These are phyloP conservation scores for Diuraphis noxia DNA, from an alignment of 1,140 invertebrate species.

Conservation along the genomic window DNA sequence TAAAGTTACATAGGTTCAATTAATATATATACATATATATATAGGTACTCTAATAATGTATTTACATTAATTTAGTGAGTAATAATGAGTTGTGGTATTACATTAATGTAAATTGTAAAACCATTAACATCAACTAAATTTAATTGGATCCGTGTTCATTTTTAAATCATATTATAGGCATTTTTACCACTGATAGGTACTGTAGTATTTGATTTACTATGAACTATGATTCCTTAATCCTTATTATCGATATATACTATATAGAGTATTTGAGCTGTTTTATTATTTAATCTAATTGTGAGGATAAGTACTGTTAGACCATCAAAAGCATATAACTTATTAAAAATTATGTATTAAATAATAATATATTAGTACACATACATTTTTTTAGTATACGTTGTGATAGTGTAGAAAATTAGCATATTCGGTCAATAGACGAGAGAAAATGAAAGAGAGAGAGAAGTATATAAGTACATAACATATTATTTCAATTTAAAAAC, in stretches of 20 bases:
- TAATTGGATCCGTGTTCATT: neutral
- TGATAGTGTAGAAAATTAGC: neutral
- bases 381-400: neutral
- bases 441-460: neutral
- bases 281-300: neutral
- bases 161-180: neutral
- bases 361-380: neutral
- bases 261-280: neutral
- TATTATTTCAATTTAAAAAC: conserved; percentile 3
- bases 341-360: neutral
- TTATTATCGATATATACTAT: neutral
- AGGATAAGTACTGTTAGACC: neutral
- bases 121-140: neutral
- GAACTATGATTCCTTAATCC: neutral
- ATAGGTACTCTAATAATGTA: too few species aligned
- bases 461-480: neutral
- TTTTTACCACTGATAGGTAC: neutral
- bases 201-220: neutral
- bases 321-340: neutral
- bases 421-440: neutral
- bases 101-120: neutral
- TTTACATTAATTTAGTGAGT: neutral
- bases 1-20: too few species aligned
- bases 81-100: neutral
- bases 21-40: too few species aligned